These are phyloP conservation scores for Parazoanthus swiftii DNA, from an alignment of 92 coral and sea anemone species.

Conservation along the genomic window DNA sequence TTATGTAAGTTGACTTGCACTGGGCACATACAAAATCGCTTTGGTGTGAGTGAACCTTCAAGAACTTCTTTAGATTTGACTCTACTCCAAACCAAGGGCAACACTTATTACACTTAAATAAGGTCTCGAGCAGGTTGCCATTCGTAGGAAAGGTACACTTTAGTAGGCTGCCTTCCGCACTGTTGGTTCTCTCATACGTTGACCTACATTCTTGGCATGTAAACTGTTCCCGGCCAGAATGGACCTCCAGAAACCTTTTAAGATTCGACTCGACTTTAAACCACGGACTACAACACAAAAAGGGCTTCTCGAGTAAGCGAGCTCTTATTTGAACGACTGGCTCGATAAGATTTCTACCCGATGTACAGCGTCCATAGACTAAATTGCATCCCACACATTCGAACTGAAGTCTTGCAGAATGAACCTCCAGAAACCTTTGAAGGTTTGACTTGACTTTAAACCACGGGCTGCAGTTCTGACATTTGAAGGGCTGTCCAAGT, in stretches of 20 bases:
- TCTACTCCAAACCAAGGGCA: conserved; percentile 4
- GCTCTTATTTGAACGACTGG: not conserved
- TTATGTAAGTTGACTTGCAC: not conserved
- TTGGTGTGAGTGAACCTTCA: not conserved
- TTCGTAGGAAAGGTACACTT: not conserved
- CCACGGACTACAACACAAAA: not conserved
- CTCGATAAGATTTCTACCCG: not conserved
- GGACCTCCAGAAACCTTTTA: conserved; percentile 1
- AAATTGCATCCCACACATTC: conserved; percentile 15
- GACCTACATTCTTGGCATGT: not conserved
- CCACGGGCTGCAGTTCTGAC: conserved; percentile 22
- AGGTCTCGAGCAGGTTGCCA: not conserved
- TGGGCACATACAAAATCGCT: not conserved
- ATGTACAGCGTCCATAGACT: not conserved
- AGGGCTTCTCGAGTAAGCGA: not conserved
- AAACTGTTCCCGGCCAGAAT: not conserved
- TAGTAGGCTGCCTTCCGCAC: not conserved
- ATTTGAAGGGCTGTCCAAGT: conserved; percentile 1
- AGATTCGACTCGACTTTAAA: conserved; percentile 5
- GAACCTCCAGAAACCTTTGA: not conserved
- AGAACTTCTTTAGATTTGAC: not conserved
- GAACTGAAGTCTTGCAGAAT: conserved; percentile 18
- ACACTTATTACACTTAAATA: not conserved
- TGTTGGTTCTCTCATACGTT: not conserved
- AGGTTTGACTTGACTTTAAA: conserved; percentile 3